Conservation (phyloP, 2,888 invertebrate genomes). For the Lasioglossum oenotherae region DNA sequence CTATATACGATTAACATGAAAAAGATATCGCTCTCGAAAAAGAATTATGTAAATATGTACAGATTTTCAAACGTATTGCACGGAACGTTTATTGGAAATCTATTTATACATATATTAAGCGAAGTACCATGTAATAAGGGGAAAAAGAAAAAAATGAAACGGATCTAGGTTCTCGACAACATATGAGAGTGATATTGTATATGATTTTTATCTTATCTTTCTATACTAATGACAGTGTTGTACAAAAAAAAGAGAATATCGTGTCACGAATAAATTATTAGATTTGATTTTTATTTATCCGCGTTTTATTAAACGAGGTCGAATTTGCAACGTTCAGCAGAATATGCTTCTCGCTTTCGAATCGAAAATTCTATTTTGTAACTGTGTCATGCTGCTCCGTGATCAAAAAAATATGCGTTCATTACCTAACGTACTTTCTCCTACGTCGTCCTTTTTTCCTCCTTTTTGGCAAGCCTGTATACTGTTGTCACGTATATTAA, state of each 20-base stretch:
- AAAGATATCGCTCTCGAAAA: conserved; percentile 48
- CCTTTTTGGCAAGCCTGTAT: background rate
- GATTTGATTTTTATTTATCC: conserved; percentile 63
- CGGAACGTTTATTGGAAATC: conserved; percentile 64
- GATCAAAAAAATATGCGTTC: conserved; percentile 39
- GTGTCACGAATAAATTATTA: conserved; percentile 71
- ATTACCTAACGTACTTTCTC: conserved; percentile 69
- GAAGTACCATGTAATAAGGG: conserved; percentile 52
- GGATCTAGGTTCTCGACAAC: conserved; percentile 35
- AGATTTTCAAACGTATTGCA: conserved; percentile 66
- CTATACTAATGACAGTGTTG: conserved; percentile 54
- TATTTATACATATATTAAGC: conserved; percentile 67
- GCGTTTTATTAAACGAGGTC: conserved; percentile 58
- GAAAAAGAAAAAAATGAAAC: conserved; percentile 23
- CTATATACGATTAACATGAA: conserved; percentile 54
- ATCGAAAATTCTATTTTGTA: conserved; percentile 37
- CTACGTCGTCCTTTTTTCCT: background rate
- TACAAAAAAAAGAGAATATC: conserved; percentile 59
- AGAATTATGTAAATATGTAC: conserved; percentile 72
- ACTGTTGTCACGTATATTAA: conserved; percentile 3
- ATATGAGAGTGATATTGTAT: conserved; percentile 52
- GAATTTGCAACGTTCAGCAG: conserved; percentile 21
- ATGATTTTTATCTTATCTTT: conserved; percentile 65
- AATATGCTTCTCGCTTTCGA: conserved; percentile 27
- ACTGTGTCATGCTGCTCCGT: conserved; percentile 26